Evolutionary conservation across 1,140 invertebrate genomes (phyloP), one percentile per base, ranked within the genome.

Genomic region (Drosophila sp.): DNA sequence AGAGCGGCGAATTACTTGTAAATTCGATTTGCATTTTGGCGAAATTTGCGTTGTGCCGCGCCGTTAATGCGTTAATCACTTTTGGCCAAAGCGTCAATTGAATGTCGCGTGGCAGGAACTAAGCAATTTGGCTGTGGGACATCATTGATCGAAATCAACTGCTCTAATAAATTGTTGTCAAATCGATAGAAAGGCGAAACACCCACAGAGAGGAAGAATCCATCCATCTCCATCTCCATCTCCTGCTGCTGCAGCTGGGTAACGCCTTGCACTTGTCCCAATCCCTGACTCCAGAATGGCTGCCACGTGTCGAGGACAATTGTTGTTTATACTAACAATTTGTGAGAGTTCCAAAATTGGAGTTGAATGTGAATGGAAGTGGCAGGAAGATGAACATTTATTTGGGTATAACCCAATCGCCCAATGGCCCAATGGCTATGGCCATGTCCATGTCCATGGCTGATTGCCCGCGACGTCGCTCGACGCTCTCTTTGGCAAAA

Each of bases 291-390:
- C 50, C 38, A 56, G 80, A 89, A 89, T 89, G 84, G 85, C 70
- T 71, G 84, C 11, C 90, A 91, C 90, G 90, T 91, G 90, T 47
- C 44, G 58, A 23, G 72, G 67, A 75, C 90, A 91, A 91, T 91
- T 91, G 84, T 91, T 91, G 90, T 91, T 91, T 91, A 91, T 91
- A 81, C 90, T 87, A 91, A 91, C 82, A 91, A 91, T 91, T 91
- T 91, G 90, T 90, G 90, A 76, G 80, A 50, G 44, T 50, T 35
- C 30, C n/a, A 23, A 17, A 23, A 17, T 32, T 17, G 17, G 32
- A 57, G 55, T 8, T 17, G 6, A n/a, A n/a, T 17, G 32, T 17
- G 17, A 17, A 17, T 17, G n/a, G 55, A 29, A 55, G 50, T 35
- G 56, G 60, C 38, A 81, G 82, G 76, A 86, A 87, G 82, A 72